phyloP scores from a whole-genome alignment of 2,113 vertebrate genomes.

The Oenanthe oenanthe region DNA sequence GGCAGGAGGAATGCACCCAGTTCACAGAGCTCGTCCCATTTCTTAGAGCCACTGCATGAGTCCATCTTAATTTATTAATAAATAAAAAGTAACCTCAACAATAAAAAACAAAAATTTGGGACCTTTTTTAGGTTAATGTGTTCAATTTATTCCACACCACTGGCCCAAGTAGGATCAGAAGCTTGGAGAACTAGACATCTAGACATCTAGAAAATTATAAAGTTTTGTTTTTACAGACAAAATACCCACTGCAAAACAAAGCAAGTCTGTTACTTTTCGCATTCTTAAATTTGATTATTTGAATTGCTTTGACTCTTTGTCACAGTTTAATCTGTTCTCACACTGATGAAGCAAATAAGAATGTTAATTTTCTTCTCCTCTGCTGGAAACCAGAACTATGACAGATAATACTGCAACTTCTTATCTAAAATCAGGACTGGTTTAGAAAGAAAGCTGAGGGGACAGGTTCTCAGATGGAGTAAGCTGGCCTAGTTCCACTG shows the following conservation, averaged over 20 bases:
- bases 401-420: background rate
- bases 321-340: background rate
- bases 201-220: background rate
- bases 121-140: background rate
- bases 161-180: background rate
- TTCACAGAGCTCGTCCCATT: background rate
- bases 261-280: background rate
- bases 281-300: background rate
- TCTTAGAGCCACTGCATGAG: background rate
- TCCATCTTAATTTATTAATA: background rate
- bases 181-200: background rate
- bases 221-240: background rate
- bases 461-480: background rate
- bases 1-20: slow-evolving; percentile 3
- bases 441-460: background rate
- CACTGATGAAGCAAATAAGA: background rate
- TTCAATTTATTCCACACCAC: background rate
- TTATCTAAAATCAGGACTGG: background rate
- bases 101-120: background rate
- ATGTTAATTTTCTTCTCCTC: background rate
- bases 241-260: background rate
- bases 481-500: slow-evolving; percentile 16
- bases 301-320: background rate
- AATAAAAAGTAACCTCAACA: background rate
- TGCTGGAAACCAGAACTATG: background rate